Evolutionary conservation across 2,888 invertebrate genomes (phyloP), one percentile per base, ranked within the genome.

Genomic region (Sinelater perroti): DNA sequence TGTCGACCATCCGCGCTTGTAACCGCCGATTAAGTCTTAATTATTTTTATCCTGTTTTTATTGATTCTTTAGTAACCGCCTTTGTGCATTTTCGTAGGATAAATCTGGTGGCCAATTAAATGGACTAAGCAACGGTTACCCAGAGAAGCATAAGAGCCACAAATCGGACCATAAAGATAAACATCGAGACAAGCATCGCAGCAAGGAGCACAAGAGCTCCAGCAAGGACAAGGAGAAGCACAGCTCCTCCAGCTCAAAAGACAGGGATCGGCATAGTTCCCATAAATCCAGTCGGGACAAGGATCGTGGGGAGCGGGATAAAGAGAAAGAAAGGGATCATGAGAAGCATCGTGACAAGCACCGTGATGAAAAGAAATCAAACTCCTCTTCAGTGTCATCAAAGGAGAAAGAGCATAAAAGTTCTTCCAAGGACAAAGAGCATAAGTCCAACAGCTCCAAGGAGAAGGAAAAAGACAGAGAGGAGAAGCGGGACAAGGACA

Each of bases 41-140:
- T 31, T 42, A 14, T 20, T 18, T 16, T 36, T 3, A 13, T 2
- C 16, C 1, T 7, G 20, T 47, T 50, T 56, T 42, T 52, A 36
- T 24, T 17, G 21, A 35, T 40, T 38, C n/a, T n/a, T n/a, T n/a
- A n/a, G n/a, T n/a, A n/a, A n/a, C n/a, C n/a, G n/a, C n/a, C n/a
- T n/a, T n/a, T 52, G 14, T 53, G 16, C 28, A 35, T 45, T 44
- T 52, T 44, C n/a, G 30, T 28, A 24, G 67, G 72, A 72, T 38
- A 67, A 70, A 73, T 78, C 76, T 13, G 69, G 68, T 40, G 65
- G 70, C 38, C 86, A 87, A 80, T 82, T 90, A 80, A 92, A 92
- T 81, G 92, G 92, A 57, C 81, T 91, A 73, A 89, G 88, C 72
- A 90, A 92, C 80, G 93, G 92, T 50, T 91, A 88, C 76, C 75